A percentile compares a stretch with the other conserved stretches of the same genome.
phyloP scores from a whole-genome alignment of 2,888 invertebrate genomes.

The Megamerina dolium region DNA sequence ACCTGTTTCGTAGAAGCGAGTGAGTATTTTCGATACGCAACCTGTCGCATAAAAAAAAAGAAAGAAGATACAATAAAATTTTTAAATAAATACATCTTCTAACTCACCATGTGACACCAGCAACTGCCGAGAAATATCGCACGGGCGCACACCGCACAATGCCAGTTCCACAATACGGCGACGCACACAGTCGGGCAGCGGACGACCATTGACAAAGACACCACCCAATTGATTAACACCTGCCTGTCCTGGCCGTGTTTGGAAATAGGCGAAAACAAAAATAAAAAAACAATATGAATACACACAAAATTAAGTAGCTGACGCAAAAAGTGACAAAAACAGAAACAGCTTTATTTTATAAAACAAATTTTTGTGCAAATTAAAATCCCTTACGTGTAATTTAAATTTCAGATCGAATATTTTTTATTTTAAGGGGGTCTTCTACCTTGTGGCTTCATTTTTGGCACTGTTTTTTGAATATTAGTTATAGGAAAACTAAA shows the following conservation, averaged over 20 bases:
- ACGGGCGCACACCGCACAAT: conserved; percentile 88
- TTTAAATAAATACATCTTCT: neutral
- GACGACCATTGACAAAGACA: conserved; percentile 96
- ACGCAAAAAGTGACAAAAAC: neutral
- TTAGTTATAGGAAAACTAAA: no score
- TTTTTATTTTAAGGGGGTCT: no score
- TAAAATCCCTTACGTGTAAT: no score
- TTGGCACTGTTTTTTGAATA: no score
- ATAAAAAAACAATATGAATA: conserved; percentile 2
- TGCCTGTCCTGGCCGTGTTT: conserved; percentile 80
- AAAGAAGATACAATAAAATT: conserved; percentile 4
- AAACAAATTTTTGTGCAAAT: no score
- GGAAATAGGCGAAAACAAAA: conserved; percentile 7
- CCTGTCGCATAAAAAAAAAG: conserved; percentile 46
- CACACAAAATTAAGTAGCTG: neutral
- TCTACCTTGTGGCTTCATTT: no score
- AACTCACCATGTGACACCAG: conserved; percentile 79
- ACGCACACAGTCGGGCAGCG: conserved; percentile 88
- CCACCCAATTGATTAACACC: conserved; percentile 97
- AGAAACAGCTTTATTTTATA: neutral
- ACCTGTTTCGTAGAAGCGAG: conserved; percentile 94
- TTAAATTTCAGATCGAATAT: no score
- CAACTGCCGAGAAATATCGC: conserved; percentile 92
- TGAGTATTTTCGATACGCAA: conserved; percentile 94
- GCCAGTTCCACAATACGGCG: conserved; percentile 92